These are phyloP conservation scores for Notodonta dromedarius DNA, from an alignment of 2,888 invertebrate species.

Conservation along the genomic window DNA sequence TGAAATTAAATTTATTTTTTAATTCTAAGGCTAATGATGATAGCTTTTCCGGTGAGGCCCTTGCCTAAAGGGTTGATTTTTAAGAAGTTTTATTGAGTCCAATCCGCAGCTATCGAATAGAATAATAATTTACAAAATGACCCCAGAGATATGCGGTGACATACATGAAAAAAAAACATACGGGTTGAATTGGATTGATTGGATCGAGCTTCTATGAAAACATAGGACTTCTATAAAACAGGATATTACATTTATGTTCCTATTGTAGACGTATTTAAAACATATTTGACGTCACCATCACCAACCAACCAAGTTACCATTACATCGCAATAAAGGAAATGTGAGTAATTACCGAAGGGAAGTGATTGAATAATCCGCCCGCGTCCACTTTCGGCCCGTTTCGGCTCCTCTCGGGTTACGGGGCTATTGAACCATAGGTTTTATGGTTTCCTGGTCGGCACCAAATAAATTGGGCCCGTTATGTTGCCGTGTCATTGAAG, in stretches of 20 bases:
- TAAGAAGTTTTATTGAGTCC: no score
- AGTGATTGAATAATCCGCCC: constrained; percentile 35
- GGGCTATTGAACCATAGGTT: constrained; percentile 41
- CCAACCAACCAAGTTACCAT: background rate
- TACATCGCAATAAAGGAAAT: constrained; percentile 27
- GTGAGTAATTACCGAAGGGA: constrained; percentile 34
- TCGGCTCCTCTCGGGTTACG: constrained; percentile 31
- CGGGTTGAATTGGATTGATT: no score
- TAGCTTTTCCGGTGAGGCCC: no score
- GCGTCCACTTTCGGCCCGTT: constrained; percentile 29
- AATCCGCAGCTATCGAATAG: no score
- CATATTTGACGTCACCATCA: background rate
- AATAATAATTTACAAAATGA: no score
- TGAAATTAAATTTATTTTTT: no score
- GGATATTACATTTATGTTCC: background rate
- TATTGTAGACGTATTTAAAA: background rate
- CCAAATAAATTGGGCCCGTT: constrained; percentile 31
- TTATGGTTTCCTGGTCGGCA: constrained; percentile 40
- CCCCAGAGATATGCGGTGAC: no score
- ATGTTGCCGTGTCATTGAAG: constrained; percentile 14
- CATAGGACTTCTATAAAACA: no score
- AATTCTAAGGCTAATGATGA: no score
- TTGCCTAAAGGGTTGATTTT: no score
- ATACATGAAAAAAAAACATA: no score
- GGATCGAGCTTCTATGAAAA: no score